phyloP scores from a whole-genome alignment of 1,140 invertebrate genomes.

The Platyscapa corneri region DNA sequence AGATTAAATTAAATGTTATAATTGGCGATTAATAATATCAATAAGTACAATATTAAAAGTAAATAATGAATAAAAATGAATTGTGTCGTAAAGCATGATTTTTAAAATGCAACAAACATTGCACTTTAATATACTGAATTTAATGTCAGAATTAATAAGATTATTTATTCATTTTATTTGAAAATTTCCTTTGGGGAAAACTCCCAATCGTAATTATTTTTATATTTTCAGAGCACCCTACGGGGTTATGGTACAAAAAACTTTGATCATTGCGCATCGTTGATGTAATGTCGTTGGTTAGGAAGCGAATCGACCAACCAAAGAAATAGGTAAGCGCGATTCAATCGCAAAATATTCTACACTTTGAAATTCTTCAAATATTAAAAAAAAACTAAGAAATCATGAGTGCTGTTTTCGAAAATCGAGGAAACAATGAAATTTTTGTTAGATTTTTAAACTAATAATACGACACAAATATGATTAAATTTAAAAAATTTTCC shows the following conservation, averaged over 20 bases:
- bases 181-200: too few species aligned
- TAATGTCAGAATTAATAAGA: too few species aligned
- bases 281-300: constrained; percentile 48
- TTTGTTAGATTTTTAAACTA: background rate
- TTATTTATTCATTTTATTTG: too few species aligned
- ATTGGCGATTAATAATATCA: too few species aligned
- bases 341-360: constrained; percentile 10
- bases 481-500: background rate
- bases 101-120: too few species aligned
- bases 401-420: constrained; percentile 36
- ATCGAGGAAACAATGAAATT: constrained; percentile 23
- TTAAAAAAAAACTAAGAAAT: constrained; percentile 26
- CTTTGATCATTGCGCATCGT: constrained; percentile 47
- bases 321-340: constrained; percentile 52
- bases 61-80: too few species aligned
- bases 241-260: constrained; percentile 70
- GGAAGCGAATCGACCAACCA: constrained; percentile 22
- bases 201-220: constrained; percentile 54
- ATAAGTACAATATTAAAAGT: too few species aligned
- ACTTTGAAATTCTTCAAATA: background rate
- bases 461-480: background rate
- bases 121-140: too few species aligned
- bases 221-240: constrained; percentile 70
- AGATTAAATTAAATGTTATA: too few species aligned
- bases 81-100: too few species aligned